A percentile compares a stretch with the other conserved stretches of the same genome.
These are phyloP conservation scores for Melitaea cinxia DNA, from an alignment of 1,140 invertebrate species.

Conservation along the genomic window DNA sequence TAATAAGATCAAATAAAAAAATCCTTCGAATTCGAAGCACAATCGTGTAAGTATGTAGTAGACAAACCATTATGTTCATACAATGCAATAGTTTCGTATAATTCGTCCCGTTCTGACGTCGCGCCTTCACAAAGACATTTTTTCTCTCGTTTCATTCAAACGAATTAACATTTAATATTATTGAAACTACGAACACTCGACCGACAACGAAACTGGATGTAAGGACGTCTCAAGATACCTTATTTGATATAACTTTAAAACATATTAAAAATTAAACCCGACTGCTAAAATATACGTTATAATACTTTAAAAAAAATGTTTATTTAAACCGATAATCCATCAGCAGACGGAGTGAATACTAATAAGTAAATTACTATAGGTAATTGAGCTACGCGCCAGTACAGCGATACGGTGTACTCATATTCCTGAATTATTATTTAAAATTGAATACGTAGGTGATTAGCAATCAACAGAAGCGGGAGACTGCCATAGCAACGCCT, in stretches of 20 bases:
- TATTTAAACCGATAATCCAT: not conserved
- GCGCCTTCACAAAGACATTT: constrained; percentile 45
- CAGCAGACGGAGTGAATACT: not conserved
- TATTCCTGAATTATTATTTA: constrained; percentile 36
- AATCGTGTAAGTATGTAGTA: constrained; percentile 66
- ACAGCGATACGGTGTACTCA: constrained; percentile 9
- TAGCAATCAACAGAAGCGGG: constrained; percentile 42
- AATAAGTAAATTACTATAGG: constrained; percentile 21
- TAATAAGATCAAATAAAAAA: constrained; percentile 73
- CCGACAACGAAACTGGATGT: no score
- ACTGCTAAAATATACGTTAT: not conserved
- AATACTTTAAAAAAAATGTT: not conserved
- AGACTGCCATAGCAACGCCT: constrained; percentile 50
- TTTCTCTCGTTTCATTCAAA: constrained; percentile 53
- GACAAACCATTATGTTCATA: constrained; percentile 69
- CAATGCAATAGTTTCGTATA: constrained; percentile 60
- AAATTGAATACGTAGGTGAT: constrained; percentile 51
- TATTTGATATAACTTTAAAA: not conserved
- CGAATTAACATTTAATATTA: constrained; percentile 52
- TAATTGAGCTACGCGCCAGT: constrained; percentile 17
- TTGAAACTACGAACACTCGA: not conserved
- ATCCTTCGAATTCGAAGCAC: constrained; percentile 49
- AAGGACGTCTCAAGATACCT: not conserved
- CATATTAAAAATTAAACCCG: not conserved
- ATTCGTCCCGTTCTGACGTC: constrained; percentile 43